phyloP scores from a whole-genome alignment of 2,888 invertebrate species.

The Oxyscelio sp. region DNA sequence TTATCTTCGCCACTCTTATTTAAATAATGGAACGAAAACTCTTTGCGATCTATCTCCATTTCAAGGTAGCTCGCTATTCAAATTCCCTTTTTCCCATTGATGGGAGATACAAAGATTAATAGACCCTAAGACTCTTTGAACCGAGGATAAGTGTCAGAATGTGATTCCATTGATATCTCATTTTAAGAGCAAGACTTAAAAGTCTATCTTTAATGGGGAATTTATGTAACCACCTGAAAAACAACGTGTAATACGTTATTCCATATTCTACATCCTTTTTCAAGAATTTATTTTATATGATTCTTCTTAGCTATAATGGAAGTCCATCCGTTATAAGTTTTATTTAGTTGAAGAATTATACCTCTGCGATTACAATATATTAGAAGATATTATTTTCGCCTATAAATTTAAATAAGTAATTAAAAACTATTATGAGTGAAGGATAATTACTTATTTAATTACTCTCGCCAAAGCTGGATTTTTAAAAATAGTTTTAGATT shows the following conservation, averaged over 20 bases:
- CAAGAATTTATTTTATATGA: slow-evolving; percentile 4
- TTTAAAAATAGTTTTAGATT: no score
- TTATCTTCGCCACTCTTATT: slow-evolving; percentile 20
- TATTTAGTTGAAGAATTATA: no score
- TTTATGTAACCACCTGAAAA: slow-evolving; percentile 41
- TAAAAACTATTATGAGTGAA: no score
- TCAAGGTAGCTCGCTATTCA: slow-evolving; percentile 31
- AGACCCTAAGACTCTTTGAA: slow-evolving; percentile 37
- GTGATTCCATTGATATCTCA: slow-evolving; percentile 39
- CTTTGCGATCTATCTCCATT: slow-evolving; percentile 43
- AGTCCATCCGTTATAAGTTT: no score
- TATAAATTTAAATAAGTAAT: no score
- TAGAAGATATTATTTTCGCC: no score
- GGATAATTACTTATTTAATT: no score
- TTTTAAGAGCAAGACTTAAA: slow-evolving; percentile 8
- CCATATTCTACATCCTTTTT: background rate
- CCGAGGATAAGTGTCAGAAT: slow-evolving; percentile 51
- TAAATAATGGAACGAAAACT: slow-evolving; percentile 13
- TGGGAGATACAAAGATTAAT: slow-evolving; percentile 58
- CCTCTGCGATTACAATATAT: no score
- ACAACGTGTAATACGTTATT: slow-evolving; percentile 34
- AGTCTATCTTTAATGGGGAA: slow-evolving; percentile 18
- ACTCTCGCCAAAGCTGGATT: no score
- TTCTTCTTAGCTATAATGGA: background rate
- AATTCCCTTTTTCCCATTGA: slow-evolving; percentile 42